A percentile compares a stretch with the other conserved stretches of the same genome.
Evolutionary conservation across 92 coral and sea anemone species (phyloP).

Genomic region (Palythoa grandiflora): DNA sequence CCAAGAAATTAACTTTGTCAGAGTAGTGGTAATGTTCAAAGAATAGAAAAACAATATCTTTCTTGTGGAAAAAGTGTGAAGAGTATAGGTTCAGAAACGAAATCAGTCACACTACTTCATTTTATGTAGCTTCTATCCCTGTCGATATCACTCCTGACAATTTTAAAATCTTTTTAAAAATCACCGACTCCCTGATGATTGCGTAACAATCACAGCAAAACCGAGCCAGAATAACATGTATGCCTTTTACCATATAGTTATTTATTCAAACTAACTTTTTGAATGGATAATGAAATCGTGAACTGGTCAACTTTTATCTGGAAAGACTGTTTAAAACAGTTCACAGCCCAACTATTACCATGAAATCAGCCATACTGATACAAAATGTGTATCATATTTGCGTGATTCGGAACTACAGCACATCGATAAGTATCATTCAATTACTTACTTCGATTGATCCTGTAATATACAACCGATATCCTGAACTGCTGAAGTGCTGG

Average conservation of each 20-base stretch:
- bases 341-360: too few species aligned
- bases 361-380: not conserved
- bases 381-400: too few species aligned
- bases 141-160: too few species aligned
- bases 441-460: constrained; percentile 78
- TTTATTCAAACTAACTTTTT: not conserved
- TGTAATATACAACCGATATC: constrained; percentile 78
- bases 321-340: not conserved
- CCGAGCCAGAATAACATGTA: not conserved
- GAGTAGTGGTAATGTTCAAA: too few species aligned
- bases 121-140: too few species aligned
- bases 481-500: constrained; percentile 57
- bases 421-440: not conserved
- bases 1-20: too few species aligned
- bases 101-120: too few species aligned
- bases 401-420: not conserved
- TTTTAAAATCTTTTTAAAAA: too few species aligned
- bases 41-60: too few species aligned
- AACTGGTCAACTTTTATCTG: not conserved
- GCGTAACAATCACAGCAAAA: not conserved
- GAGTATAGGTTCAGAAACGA: too few species aligned
- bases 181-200: not conserved
- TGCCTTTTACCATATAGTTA: too few species aligned
- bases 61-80: too few species aligned
- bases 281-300: not conserved